Evolutionary conservation across 2,888 invertebrate species (phyloP).

Genomic region (Trachelus stipa): DNA sequence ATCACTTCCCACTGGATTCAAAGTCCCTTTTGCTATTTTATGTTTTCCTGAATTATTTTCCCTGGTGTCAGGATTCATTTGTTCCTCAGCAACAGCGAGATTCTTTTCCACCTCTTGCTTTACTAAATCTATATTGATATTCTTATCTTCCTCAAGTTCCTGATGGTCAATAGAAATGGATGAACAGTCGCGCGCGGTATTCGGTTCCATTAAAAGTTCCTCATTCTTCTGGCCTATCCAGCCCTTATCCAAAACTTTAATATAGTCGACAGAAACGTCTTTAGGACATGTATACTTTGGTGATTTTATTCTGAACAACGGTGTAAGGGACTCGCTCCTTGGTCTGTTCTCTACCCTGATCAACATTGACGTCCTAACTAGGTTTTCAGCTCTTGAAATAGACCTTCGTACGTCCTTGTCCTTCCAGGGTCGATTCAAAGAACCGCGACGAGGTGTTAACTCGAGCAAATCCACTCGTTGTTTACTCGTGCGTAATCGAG

Average conservation of each 20-base stretch:
- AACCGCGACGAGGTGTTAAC: not conserved
- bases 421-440: not conserved
- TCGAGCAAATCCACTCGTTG: slow-evolving; percentile 7
- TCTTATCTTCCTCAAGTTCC: not conserved
- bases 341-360: not conserved
- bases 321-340: not conserved
- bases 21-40: not conserved
- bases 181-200: not conserved
- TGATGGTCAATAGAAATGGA: not conserved
- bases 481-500: slow-evolving; percentile 10
- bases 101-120: not conserved
- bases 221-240: not conserved
- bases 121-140: not conserved
- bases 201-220: not conserved
- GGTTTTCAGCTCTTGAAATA: not conserved
- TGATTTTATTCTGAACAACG: not conserved
- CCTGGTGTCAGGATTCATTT: not conserved
- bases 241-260: not conserved
- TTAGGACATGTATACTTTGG: not conserved
- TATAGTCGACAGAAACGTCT: not conserved
- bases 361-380: not conserved
- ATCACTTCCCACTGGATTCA: not conserved
- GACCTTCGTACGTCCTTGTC: not conserved
- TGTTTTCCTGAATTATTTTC: not conserved
- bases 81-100: not conserved